phyloP scores from a whole-genome alignment of 2,888 invertebrate genomes.

The Dusona sp. region DNA sequence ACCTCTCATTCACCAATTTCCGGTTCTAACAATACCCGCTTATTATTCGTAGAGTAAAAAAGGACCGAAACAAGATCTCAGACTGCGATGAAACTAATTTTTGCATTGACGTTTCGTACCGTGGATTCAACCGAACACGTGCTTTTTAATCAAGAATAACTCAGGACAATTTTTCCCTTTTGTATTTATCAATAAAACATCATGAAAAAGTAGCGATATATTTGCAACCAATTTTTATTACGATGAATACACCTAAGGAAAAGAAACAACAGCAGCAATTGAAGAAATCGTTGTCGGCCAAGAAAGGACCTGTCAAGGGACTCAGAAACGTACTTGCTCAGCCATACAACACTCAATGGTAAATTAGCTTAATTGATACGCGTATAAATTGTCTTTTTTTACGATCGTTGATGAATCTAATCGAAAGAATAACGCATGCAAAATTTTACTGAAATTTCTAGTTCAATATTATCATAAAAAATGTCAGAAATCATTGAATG shows the following conservation, averaged over 20 bases:
- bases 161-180: not conserved
- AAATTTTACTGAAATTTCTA: too few species aligned
- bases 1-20: conserved; percentile 5
- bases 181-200: not conserved
- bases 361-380: conserved; percentile 35
- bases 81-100: not conserved
- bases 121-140: conserved; percentile 8
- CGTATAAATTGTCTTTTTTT: too few species aligned
- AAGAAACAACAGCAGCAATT: conserved; percentile 74
- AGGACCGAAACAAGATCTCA: conserved; percentile 6
- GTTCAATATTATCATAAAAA: not conserved
- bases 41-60: not conserved
- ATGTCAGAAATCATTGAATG: not conserved
- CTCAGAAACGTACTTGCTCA: conserved; percentile 79
- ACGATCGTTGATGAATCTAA: too few species aligned
- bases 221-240: not conserved
- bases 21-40: conserved; percentile 2
- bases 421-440: too few species aligned
- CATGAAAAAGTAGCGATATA: not conserved
- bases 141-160: not conserved
- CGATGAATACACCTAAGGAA: conserved; percentile 73
- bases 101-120: not conserved
- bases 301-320: conserved; percentile 77
- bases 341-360: conserved; percentile 78
- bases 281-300: conserved; percentile 74